phyloP scores from a whole-genome alignment of 2,113 vertebrate genomes.

The Mionectes macconnelli region DNA sequence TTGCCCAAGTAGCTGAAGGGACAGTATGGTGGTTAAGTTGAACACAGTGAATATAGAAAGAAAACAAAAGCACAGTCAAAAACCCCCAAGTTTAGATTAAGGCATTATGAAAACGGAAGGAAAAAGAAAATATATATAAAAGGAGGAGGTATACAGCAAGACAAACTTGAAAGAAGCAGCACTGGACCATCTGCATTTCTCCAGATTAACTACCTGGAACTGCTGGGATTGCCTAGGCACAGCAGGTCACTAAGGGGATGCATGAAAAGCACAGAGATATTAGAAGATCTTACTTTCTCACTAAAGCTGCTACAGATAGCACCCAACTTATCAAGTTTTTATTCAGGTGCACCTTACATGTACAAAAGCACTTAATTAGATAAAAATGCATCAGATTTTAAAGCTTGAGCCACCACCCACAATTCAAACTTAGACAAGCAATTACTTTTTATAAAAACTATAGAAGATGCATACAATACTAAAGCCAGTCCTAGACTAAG shows the following conservation, averaged over 20 bases:
- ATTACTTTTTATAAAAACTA: background rate
- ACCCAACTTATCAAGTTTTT: background rate
- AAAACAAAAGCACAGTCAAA: background rate
- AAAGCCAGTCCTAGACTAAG: background rate
- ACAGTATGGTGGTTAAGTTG: background rate
- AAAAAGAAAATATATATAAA: background rate
- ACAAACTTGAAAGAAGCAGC: background rate
- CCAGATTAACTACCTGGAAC: background rate
- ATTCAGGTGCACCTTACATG: background rate
- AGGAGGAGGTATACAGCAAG: background rate
- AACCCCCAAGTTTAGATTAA: background rate
- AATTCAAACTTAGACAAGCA: background rate
- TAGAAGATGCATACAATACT: background rate
- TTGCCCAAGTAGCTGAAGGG: background rate
- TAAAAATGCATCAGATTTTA: background rate
- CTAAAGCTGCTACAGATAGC: slow-evolving; percentile 10
- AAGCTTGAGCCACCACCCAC: background rate
- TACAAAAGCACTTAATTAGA: background rate
- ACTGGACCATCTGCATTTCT: background rate
- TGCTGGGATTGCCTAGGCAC: background rate
- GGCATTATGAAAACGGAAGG: background rate
- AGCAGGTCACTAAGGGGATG: background rate
- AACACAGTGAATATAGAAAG: background rate
- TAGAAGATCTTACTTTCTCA: slow-evolving; percentile 15
- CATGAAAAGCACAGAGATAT: background rate